phyloP scores from a whole-genome alignment of 2,113 vertebrate species.

The Phylloscopus whistleri region DNA sequence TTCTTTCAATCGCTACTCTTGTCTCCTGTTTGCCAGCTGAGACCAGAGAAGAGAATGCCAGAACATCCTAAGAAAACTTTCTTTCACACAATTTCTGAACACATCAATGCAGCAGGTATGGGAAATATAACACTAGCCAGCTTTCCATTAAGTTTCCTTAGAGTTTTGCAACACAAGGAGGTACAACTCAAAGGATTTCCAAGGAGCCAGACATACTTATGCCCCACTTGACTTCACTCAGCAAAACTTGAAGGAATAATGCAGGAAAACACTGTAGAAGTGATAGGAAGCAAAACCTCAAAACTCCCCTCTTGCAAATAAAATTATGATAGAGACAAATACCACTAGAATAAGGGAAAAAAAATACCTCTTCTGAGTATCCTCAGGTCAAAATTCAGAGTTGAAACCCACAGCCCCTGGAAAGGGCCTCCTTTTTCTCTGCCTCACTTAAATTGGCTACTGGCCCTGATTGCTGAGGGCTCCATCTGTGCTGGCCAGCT shows the following conservation, averaged over 20 bases:
- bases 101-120: not conserved
- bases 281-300: not conserved
- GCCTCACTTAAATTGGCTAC: not conserved
- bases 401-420: fast-evolving
- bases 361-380: not conserved
- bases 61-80: not conserved
- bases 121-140: not conserved
- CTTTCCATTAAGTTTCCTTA: not conserved
- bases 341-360: fast-evolving
- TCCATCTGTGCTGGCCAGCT: constrained; percentile 5
- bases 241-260: not conserved
- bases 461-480: not conserved
- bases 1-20: not conserved
- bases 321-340: not conserved
- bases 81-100: not conserved
- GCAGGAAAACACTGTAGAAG: not conserved
- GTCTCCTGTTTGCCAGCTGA: not conserved
- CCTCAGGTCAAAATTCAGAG: not conserved
- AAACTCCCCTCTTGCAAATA: not conserved
- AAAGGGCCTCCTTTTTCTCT: fast-evolving
- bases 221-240: not conserved
- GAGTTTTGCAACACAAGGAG: not conserved
- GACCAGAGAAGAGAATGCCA: not conserved
- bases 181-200: not conserved
- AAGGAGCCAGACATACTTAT: not conserved